phyloP scores from a whole-genome alignment of 2,888 invertebrate genomes.

The Nebria salina region DNA sequence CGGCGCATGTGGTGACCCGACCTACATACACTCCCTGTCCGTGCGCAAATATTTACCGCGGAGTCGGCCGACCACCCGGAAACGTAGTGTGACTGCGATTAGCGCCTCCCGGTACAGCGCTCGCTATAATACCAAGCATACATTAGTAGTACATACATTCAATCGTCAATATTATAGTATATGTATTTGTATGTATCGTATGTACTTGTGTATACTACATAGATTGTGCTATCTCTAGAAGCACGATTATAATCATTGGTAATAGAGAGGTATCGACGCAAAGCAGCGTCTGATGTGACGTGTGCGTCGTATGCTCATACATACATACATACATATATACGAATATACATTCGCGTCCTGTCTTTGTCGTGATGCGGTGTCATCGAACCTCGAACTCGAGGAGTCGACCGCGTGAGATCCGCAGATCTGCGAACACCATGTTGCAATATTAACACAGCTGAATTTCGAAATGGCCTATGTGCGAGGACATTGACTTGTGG shows the following conservation, averaged over 20 bases:
- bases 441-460: constrained; percentile 44
- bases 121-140: neutral
- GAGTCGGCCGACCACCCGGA: constrained; percentile 21
- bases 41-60: constrained; percentile 25
- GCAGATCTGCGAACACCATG: constrained; percentile 44
- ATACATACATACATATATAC: neutral
- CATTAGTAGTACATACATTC: neutral
- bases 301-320: constrained; percentile 52
- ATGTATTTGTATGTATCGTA: no score
- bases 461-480: constrained; percentile 47
- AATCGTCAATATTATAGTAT: neutral
- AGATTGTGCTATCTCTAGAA: neutral
- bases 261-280: neutral
- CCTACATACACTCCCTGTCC: constrained; percentile 38
- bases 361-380: constrained; percentile 56
- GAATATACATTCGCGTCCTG: constrained; percentile 7
- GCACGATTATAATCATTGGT: neutral
- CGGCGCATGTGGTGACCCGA: constrained; percentile 42
- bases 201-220: neutral
- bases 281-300: constrained; percentile 50
- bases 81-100: constrained; percentile 10
- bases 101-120: neutral
- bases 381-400: constrained; percentile 55
- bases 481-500: constrained; percentile 56
- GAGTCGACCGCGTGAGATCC: constrained; percentile 40